phyloP scores from a whole-genome alignment of 2,888 invertebrate species.

The Neria commutata region DNA sequence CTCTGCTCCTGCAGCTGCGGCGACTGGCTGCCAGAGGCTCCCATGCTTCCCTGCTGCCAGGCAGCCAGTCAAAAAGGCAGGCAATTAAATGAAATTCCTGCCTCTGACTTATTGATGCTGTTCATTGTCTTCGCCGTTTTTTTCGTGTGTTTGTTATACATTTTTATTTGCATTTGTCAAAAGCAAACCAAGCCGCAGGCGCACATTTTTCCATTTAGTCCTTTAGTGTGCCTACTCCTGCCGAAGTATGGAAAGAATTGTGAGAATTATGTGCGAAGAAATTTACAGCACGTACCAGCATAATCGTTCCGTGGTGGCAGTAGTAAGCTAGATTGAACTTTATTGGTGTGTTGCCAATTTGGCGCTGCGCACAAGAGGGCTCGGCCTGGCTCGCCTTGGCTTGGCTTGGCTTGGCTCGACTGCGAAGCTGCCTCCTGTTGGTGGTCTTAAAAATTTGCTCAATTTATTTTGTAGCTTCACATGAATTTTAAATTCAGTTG shows the following conservation, averaged over 20 bases:
- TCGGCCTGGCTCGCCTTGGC: too few species aligned
- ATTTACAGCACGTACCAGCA: not conserved
- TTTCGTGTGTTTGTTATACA: conserved; percentile 29
- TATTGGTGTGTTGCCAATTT: conserved; percentile 28
- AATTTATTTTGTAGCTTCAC: too few species aligned
- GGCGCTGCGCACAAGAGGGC: too few species aligned
- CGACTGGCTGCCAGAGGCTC: not conserved
- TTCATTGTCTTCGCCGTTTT: conserved; percentile 33
- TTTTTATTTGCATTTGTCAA: conserved; percentile 39
- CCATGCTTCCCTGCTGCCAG: conserved; percentile 1
- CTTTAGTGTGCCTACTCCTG: not conserved
- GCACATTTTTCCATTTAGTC: too few species aligned
- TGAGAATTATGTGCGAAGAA: not conserved
- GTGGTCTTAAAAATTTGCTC: too few species aligned
- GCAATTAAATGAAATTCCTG: conserved; percentile 55
- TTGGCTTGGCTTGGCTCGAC: too few species aligned
- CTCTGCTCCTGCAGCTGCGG: too few species aligned
- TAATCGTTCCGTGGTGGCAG: conserved; percentile 2
- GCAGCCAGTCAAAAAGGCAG: not conserved
- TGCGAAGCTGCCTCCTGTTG: too few species aligned
- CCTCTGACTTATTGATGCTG: conserved; percentile 57
- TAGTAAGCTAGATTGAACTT: conserved; percentile 22
- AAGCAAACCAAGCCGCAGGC: conserved; percentile 15
- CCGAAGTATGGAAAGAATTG: not conserved
- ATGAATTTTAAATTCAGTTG: too few species aligned